Percentiles rank a stretch among this genome's conserved stretches.
Evolutionary conservation across 2,888 invertebrate species (phyloP).

Genomic region (Hyposoter dolosus): DNA sequence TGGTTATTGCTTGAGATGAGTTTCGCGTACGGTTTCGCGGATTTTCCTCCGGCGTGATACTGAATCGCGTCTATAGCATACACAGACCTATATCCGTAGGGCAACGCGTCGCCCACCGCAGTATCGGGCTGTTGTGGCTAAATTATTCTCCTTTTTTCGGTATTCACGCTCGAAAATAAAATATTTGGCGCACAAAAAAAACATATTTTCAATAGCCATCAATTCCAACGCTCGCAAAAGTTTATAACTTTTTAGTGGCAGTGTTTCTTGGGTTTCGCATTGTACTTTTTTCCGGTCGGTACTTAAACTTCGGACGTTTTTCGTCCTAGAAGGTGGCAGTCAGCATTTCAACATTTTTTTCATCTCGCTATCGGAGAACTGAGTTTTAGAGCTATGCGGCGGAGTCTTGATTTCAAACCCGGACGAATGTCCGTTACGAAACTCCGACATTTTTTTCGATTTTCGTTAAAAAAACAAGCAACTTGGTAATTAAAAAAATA

Average conservation of each 20-base stretch:
- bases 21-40: conserved; percentile 45
- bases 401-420: neutral
- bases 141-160: neutral
- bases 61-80: neutral
- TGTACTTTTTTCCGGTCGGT: neutral
- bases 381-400: neutral
- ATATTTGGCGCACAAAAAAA: neutral
- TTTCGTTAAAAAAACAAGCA: neutral
- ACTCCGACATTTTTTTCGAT: neutral
- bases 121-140: neutral
- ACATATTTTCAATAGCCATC: neutral
- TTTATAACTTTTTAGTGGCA: neutral
- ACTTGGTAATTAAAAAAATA: neutral
- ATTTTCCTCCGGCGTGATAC: neutral
- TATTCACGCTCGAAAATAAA: neutral
- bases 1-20: conserved; percentile 44
- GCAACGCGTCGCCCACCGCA: neutral
- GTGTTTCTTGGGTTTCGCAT: neutral
- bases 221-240: neutral
- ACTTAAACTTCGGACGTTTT: neutral
- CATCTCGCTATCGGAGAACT: neutral
- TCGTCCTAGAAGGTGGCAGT: neutral
- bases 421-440: neutral
- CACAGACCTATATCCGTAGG: neutral
- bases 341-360: neutral